These are phyloP conservation scores for Alosa sapidissima DNA, from an alignment of 2,797 vertebrate genomes.

Conservation along the genomic window DNA sequence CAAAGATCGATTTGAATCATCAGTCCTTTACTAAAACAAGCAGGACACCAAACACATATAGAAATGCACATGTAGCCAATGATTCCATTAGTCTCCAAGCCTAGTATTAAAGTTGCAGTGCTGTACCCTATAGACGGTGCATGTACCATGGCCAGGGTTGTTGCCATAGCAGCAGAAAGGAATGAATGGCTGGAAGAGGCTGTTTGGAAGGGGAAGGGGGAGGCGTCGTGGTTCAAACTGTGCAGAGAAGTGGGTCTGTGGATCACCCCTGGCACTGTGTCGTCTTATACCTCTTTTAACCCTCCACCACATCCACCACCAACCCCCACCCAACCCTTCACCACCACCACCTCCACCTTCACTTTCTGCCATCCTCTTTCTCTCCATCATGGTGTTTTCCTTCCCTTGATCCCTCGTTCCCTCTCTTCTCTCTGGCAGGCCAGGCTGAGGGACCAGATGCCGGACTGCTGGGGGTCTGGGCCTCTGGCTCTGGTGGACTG, in stretches of 20 bases:
- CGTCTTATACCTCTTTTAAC: not conserved
- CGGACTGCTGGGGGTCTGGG: conserved; percentile 41
- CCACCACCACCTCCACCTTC: not conserved
- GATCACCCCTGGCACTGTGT: not conserved
- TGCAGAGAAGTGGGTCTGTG: not conserved
- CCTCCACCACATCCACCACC: not conserved
- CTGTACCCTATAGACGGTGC: not conserved
- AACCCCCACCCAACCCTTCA: not conserved
- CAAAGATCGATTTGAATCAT: not conserved
- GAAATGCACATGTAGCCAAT: not conserved
- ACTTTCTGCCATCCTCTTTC: not conserved
- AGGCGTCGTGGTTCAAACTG: not conserved
- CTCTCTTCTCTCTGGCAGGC: conserved; percentile 32
- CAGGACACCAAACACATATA: not conserved
- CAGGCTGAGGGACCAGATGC: conserved; percentile 41
- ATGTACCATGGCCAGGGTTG: not conserved
- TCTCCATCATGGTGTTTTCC: conserved; percentile 13
- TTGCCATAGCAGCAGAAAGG: conserved; percentile 24
- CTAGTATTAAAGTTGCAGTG: conserved; percentile 6
- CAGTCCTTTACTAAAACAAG: not conserved
- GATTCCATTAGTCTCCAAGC: not conserved
- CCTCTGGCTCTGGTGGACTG: conserved; percentile 37
- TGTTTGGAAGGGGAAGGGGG: not conserved
- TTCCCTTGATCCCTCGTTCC: conserved; percentile 24
- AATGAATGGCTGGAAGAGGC: not conserved